phyloP scores from a whole-genome alignment of 1,140 invertebrate genomes.

The Conopomorpha cramerella region DNA sequence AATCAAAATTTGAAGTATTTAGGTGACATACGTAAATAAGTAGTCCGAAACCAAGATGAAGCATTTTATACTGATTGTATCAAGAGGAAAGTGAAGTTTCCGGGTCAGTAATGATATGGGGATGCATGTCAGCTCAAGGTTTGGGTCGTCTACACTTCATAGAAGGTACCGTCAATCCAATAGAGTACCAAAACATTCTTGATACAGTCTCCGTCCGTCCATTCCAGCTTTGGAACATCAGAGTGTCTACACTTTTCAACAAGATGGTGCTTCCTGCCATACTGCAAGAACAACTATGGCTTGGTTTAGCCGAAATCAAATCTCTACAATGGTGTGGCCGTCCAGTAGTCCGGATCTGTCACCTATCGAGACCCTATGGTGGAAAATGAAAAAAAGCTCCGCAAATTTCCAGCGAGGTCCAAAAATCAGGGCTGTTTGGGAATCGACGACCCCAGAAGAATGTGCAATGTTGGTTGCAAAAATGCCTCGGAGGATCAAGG shows the following conservation, averaged over 20 bases:
- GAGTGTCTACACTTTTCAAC: background rate
- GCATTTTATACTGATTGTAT: background rate
- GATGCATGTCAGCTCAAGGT: conserved; percentile 8
- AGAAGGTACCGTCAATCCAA: conserved; percentile 2
- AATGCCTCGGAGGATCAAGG: background rate
- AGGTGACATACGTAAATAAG: background rate
- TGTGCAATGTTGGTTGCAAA: conserved; percentile 3
- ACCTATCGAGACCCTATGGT: conserved; percentile 11
- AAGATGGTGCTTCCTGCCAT: background rate
- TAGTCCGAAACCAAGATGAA: background rate
- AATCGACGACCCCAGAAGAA: too few relatives aligned
- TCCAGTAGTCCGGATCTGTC: conserved; percentile 13
- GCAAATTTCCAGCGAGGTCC: conserved; percentile 3
- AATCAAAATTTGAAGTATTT: background rate
- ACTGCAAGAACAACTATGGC: background rate
- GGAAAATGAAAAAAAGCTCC: conserved; percentile 11
- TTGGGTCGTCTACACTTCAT: conserved; percentile 8
- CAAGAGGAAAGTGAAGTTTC: background rate
- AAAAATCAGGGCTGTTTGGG: conserved; percentile 6
- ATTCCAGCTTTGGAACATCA: conserved; percentile 4
- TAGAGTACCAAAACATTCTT: background rate
- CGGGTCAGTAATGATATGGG: background rate
- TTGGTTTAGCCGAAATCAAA: background rate
- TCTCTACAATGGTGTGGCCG: background rate
- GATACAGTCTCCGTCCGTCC: background rate